A percentile compares a stretch with the other conserved stretches of the same genome.
Evolutionary conservation across 2,888 invertebrate genomes (phyloP).

Genomic region (Cheilosia pagana): DNA sequence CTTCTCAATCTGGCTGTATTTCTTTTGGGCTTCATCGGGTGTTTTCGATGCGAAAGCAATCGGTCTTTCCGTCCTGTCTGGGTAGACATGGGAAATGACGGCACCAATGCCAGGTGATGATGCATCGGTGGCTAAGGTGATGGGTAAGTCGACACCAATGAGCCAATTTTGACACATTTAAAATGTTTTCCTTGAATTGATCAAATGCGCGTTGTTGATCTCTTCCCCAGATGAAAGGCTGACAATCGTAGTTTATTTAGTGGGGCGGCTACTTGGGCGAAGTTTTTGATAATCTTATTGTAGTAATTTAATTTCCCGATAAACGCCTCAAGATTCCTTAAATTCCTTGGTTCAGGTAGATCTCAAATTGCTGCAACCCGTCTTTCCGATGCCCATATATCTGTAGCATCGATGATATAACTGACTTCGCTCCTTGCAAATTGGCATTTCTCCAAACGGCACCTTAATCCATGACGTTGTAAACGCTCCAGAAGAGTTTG

Average conservation of each 20-base stretch:
- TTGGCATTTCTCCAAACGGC: constrained; percentile 49
- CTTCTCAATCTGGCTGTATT: constrained; percentile 68
- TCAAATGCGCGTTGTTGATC: constrained; percentile 32
- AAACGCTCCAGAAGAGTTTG: constrained; percentile 44
- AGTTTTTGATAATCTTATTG: constrained; percentile 18
- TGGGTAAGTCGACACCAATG: constrained; percentile 84
- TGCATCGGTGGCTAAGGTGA: constrained; percentile 83
- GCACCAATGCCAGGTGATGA: constrained; percentile 79
- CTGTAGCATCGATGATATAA: too few relatives aligned
- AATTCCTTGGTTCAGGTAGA: constrained; percentile 1
- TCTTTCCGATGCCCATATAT: too few relatives aligned
- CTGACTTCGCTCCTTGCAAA: constrained; percentile 36
- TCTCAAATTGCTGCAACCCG: too few relatives aligned
- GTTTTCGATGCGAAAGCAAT: constrained; percentile 76
- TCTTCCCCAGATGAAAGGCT: constrained; percentile 65
- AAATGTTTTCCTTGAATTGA: constrained; percentile 33
- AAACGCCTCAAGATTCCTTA: constrained; percentile 24
- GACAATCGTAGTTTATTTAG: constrained; percentile 70
- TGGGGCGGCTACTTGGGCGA: constrained; percentile 69
- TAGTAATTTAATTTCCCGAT: constrained; percentile 32
- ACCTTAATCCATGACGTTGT: constrained; percentile 60
- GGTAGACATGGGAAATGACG: constrained; percentile 76
- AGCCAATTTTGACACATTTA: constrained; percentile 82
- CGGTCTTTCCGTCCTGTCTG: constrained; percentile 80
- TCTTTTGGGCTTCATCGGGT: constrained; percentile 39